Percentiles rank a stretch among this genome's conserved stretches.
Conservation (phyloP, 2,797 vertebrate species). For the Tragelaphus eurycerus region DNA sequence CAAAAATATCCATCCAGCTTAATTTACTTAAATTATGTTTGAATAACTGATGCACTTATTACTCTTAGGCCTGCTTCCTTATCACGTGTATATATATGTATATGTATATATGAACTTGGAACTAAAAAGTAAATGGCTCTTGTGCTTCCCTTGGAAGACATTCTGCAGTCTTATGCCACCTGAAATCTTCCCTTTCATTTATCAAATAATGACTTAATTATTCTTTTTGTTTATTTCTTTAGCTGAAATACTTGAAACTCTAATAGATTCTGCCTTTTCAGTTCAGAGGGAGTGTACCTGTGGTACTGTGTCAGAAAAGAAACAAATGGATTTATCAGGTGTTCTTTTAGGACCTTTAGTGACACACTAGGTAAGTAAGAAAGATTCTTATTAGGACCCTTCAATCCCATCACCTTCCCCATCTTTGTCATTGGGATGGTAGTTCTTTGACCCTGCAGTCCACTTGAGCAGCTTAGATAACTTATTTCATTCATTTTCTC, state of each 20-base stretch:
- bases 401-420: background rate
- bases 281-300: background rate
- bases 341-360: background rate
- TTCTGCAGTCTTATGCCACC: background rate
- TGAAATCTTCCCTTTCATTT: constrained; percentile 41
- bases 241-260: constrained; percentile 11
- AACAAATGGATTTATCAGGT: background rate
- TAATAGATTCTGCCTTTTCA: constrained; percentile 35
- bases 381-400: background rate
- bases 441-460: background rate
- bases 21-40: background rate
- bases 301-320: background rate
- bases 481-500: background rate
- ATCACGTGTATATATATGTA: background rate
- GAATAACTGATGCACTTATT: background rate
- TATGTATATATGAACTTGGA: background rate
- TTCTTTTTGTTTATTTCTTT: background rate
- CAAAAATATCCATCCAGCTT: background rate
- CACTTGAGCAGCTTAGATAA: background rate
- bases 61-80: background rate
- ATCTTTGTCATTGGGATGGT: background rate
- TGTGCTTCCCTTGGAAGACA: background rate
- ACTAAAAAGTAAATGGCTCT: background rate
- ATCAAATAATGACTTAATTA: constrained; percentile 50
- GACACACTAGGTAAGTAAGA: background rate